Conservation (phyloP, 2,113 vertebrate genomes). For the Bettongia penicillata region DNA sequence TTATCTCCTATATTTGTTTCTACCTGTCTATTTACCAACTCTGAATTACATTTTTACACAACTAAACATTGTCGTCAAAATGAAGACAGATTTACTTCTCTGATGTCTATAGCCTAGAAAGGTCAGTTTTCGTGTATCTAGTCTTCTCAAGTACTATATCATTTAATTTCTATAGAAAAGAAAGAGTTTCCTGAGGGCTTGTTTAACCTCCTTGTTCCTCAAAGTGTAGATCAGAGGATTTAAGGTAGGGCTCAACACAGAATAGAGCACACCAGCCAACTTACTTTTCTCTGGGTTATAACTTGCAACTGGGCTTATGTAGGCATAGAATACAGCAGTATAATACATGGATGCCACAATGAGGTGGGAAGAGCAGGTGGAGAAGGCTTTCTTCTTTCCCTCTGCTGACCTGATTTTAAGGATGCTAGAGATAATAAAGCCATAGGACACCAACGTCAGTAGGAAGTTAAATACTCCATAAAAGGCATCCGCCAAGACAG, state of each 20-base stretch:
- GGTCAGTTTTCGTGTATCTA: background rate
- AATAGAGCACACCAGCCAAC: background rate
- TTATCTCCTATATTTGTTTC: background rate
- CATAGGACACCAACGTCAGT: background rate
- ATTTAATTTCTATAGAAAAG: background rate
- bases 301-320: background rate
- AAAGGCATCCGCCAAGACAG: background rate
- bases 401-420: background rate
- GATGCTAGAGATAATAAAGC: constrained; percentile 1
- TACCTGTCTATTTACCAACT: background rate
- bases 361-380: background rate
- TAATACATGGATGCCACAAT: constrained; percentile 2
- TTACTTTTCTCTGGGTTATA: background rate
- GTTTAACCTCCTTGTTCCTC: background rate
- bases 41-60: background rate
- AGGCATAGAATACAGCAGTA: background rate
- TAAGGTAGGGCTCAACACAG: background rate
- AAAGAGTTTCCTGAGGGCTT: background rate
- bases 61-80: background rate
- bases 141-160: background rate
- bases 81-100: background rate
- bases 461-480: background rate
- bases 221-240: constrained; percentile 7
- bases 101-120: background rate
- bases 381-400: background rate